phyloP scores from a whole-genome alignment of 2,113 vertebrate genomes.

The Stegostoma tigrinum region DNA sequence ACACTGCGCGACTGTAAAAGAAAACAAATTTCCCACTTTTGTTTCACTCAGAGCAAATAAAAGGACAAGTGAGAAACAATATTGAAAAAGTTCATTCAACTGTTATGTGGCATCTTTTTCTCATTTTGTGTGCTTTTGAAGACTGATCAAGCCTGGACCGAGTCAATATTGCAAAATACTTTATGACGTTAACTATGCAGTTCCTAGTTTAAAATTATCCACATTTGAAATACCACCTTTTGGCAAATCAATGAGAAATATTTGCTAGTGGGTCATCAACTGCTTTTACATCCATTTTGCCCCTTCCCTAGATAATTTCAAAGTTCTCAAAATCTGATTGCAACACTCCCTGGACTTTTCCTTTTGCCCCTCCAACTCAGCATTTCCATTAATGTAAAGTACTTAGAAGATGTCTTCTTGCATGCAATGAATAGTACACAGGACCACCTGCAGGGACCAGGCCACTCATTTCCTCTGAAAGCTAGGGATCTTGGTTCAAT shows the following conservation, averaged over 20 bases:
- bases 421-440: not conserved
- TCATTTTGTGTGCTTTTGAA: not conserved
- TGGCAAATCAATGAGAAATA: not conserved
- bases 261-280: not conserved
- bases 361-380: not conserved
- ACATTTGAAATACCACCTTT: not conserved
- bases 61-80: not conserved
- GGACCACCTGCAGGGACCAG: not conserved
- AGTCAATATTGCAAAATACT: not conserved
- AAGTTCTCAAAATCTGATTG: not conserved
- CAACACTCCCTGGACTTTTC: not conserved
- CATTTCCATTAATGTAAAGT: not conserved
- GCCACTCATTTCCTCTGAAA: not conserved
- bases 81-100: not conserved
- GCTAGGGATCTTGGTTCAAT: not conserved
- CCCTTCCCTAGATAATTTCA: not conserved
- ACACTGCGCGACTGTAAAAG: constrained; percentile 84
- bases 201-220: not conserved
- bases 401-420: not conserved
- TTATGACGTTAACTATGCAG: not conserved
- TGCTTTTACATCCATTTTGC: not conserved
- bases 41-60: not conserved
- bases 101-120: not conserved
- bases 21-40: not conserved
- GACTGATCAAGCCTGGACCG: not conserved